Base-by-base conservation (phyloP, 2,797 vertebrate species). In the Loriculus beryllinus region DNA sequence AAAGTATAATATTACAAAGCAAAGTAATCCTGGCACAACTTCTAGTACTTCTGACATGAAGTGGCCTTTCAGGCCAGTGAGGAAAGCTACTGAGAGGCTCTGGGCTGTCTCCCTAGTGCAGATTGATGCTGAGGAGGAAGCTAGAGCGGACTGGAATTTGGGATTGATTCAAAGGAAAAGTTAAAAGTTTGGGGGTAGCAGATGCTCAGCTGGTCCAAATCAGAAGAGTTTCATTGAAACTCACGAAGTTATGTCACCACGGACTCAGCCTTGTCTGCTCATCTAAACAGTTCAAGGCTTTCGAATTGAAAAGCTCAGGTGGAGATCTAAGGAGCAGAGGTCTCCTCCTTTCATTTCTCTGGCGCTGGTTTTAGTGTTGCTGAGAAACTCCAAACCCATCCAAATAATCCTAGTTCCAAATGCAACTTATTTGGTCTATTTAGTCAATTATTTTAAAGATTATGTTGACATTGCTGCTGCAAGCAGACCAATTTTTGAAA, bases 141-240 rank as follows among this genome's bases (percentile, higher is more conserved):
- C 83, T 62, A 45, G 40, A 67, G 56, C 1, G 72, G 87, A 63
- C 59, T 93, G 82, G 89, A 92, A 88, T 76, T 93, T 96, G 95
- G 93, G 93, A 79, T 82, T 2, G 57, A 89, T 92, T 96, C 95
- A 95, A 95, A 96, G 89, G 77, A 95, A 78, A 96, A 93, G 82
- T 92, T 95, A 28, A 92, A 96, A 79, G 72, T 91, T 75, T 71
- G 6, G 37, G 83, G 90, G 35, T 28, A 94, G 88, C 93, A 96
- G 94, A 93, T 96, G 92, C 92, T 92, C 94, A 95, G 92, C 93
- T 95, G 95, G 91, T 87, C 92, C 87, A 86, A 96, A 91, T 95
- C 92, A 95, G 75, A 31, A 26, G 47, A 62, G 51, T 78, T 85
- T 77, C 2, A 33, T 4, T 72, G 84, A 90, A 94, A 88, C 80